A percentile compares a stretch with the other conserved stretches of the same genome.
Evolutionary conservation across 1,140 invertebrate species (phyloP).

Genomic region (Drosophila tani): DNA sequence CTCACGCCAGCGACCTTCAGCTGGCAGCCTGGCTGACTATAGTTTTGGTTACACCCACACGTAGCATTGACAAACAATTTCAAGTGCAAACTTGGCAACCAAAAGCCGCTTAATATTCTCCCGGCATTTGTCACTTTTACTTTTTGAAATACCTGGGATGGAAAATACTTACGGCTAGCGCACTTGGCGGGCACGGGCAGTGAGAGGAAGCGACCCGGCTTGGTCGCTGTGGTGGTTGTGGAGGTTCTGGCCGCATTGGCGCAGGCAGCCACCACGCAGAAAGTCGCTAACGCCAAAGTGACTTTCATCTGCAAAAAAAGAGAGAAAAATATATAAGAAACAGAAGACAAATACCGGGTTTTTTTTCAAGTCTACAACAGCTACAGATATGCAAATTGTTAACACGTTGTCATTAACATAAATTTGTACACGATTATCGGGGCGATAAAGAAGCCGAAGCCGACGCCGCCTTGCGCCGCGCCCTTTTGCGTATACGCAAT

Average conservation of each 20-base stretch:
- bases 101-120: conserved; percentile 64
- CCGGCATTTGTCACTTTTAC: conserved; percentile 66
- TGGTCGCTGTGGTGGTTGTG: conserved; percentile 83
- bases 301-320: conserved; percentile 80
- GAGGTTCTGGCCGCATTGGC: conserved; percentile 80
- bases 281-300: conserved; percentile 83
- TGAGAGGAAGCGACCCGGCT: conserved; percentile 90
- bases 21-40: conserved; percentile 4
- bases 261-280: conserved; percentile 81
- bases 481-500: conserved; percentile 73
- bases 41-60: conserved; percentile 59
- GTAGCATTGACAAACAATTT: conserved; percentile 77
- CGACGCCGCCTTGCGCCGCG: conserved; percentile 28
- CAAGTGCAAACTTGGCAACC: conserved; percentile 76
- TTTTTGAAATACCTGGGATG: conserved; percentile 42
- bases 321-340: conserved; percentile 8
- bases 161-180: conserved; percentile 90
- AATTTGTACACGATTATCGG: conserved; percentile 63
- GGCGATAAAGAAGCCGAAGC: conserved; percentile 37
- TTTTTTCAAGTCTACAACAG: background rate
- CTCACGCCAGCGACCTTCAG: conserved; percentile 71
- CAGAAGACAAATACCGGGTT: background rate
- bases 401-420: conserved; percentile 63
- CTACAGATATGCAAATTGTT: conserved; percentile 59
- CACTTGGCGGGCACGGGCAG: conserved; percentile 92